These are phyloP conservation scores for Petrocephalus sullivani DNA, from an alignment of 2,797 vertebrate genomes.

Conservation along the genomic window DNA sequence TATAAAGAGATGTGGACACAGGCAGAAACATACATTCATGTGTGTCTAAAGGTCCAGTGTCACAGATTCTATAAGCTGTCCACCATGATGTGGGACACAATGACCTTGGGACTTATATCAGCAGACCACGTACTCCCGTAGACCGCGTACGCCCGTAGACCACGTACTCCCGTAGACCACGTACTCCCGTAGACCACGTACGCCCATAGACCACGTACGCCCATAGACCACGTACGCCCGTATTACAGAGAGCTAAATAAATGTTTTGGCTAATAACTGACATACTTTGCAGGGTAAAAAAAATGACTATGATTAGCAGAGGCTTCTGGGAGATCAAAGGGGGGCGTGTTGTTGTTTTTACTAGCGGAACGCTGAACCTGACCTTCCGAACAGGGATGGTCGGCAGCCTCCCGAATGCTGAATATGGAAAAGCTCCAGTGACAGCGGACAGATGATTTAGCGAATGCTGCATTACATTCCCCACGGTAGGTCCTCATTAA, in stretches of 20 bases:
- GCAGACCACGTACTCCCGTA: not conserved
- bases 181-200: not conserved
- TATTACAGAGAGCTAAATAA: not conserved
- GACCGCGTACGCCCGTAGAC: not conserved
- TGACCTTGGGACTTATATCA: not conserved
- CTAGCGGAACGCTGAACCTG: not conserved
- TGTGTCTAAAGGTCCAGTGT: not conserved
- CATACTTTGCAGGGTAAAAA: not conserved
- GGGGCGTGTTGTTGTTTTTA: slow-evolving; percentile 12
- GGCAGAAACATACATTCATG: not conserved
- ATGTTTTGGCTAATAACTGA: not conserved
- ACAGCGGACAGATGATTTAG: slow-evolving; percentile 6
- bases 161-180: not conserved
- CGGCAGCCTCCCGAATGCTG: not conserved
- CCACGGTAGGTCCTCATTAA: slow-evolving; percentile 26
- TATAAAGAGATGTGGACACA: not conserved
- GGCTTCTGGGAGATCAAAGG: not conserved
- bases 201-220: not conserved
- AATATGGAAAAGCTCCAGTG: not conserved
- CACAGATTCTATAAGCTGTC: not conserved
- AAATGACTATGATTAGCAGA: not conserved
- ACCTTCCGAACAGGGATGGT: not conserved
- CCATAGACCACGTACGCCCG: not conserved
- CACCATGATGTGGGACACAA: not conserved
- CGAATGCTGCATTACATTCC: slow-evolving; percentile 33